Evolutionary conservation across 2,797 vertebrate species (phyloP), one percentile per base, ranked within the genome.

Genomic region (Sarcophilus harrisii): DNA sequence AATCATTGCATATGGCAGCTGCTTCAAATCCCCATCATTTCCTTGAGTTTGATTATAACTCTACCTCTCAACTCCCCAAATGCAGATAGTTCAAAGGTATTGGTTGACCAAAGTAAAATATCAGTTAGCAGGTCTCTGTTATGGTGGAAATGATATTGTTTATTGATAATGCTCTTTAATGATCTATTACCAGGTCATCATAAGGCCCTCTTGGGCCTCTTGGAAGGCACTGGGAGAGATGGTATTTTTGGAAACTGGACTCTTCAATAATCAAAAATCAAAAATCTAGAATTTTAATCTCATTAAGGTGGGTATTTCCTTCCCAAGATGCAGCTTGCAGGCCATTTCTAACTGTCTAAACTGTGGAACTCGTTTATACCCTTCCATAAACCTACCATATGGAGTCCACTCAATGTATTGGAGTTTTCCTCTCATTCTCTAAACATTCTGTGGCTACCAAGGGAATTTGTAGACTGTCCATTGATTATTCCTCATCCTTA

Each of bases 171-270:
- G 38, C 38, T 55, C 14, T 97, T 96, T 95, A 49, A 90, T 91
- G 55, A 45, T 92, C 90, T 97, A 96, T 94, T 96, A 91, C 58
- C 91, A 1, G 73, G 24, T 93, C 73, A 90, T 59, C 94, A 45
- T 96, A 97, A 97, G 96, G 58, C 12, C 58, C n/a, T n/a, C n/a
- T n/a, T n/a, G n/a, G n/a, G n/a, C 27, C 11, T 96, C 57, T 81
- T 93, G 66, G 58, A 73, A 52, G 3, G 95, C 30, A 95, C 96
- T 94, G 93, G 95, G 29, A 58, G 52, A 28, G 32, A 38, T 62
- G 57, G 90, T 92, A 66, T 30, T 57, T 58, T 90, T 95, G 60
- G 54, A 97, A 66, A 87, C 81, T 10, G 10, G 57, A 59, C 57
- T 57, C 29, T 66, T 81, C 21, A 45, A 45, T 81, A 21, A 45